Conservation (phyloP, 2,113 vertebrate genomes). For the Pachycephala philippinensis region DNA sequence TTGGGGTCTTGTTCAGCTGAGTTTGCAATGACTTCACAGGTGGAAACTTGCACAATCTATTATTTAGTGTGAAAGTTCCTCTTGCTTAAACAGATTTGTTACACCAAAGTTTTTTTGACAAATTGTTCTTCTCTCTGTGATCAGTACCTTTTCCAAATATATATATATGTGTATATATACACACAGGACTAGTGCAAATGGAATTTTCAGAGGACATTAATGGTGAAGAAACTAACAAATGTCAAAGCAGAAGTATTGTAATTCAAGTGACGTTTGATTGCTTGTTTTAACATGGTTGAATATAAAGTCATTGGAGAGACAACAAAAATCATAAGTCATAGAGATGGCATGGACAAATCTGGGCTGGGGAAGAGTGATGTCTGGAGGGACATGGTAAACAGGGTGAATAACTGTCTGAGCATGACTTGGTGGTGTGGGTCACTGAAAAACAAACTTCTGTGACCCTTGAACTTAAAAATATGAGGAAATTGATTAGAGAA, state of each 20-base stretch:
- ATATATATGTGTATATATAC: background rate
- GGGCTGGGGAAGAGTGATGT: background rate
- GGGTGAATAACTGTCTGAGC: slow-evolving; percentile 36
- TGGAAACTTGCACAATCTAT: background rate
- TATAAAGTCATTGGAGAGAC: background rate
- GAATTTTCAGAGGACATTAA: background rate
- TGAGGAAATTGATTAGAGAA: background rate
- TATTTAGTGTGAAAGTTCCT: background rate
- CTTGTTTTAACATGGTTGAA: background rate
- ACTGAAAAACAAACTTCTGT: background rate
- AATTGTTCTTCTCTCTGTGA: background rate
- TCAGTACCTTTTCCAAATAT: background rate
- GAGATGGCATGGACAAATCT: background rate
- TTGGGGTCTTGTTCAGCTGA: background rate
- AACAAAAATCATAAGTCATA: slow-evolving; percentile 20
- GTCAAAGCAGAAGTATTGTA: background rate
- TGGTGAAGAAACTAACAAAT: background rate
- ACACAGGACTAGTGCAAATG: background rate
- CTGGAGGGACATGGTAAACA: background rate
- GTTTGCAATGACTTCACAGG: background rate
- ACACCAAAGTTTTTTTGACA: background rate
- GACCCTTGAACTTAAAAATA: background rate
- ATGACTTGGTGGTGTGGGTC: background rate
- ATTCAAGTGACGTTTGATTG: background rate
- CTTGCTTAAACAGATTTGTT: background rate